phyloP scores from a whole-genome alignment of 2,113 vertebrate species.

The Dromiciops gliroides region DNA sequence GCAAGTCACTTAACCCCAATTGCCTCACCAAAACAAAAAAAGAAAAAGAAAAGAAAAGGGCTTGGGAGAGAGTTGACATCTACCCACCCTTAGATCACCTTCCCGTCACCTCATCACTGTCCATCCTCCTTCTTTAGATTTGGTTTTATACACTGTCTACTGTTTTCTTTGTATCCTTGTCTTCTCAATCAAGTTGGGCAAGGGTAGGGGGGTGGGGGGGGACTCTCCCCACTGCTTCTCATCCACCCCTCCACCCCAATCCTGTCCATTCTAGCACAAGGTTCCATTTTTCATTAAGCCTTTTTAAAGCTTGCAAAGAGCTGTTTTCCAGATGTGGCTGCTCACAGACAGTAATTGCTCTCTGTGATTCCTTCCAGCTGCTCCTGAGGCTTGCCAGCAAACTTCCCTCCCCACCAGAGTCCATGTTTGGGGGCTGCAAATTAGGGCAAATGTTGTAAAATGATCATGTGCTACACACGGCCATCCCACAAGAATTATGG shows the following conservation, averaged over 20 bases:
- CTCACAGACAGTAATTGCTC: conserved; percentile 97
- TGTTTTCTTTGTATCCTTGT: conserved; percentile 70
- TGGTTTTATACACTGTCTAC: conserved; percentile 53
- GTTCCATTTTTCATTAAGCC: conserved; percentile 87
- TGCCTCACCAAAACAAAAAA: too few relatives aligned
- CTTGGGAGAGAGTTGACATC: background rate
- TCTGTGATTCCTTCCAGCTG: conserved; percentile 99
- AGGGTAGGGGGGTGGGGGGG: conserved; percentile 77
- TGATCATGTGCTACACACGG: conserved; percentile 89
- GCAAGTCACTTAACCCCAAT: too few relatives aligned
- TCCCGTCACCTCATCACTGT: conserved; percentile 33
- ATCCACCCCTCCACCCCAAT: conserved; percentile 56
- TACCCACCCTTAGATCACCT: background rate
- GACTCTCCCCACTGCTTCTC: conserved; percentile 58
- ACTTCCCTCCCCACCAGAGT: conserved; percentile 85
- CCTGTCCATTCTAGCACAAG: conserved; percentile 80
- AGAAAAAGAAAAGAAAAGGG: too few relatives aligned
- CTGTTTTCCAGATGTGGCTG: conserved; percentile 95
- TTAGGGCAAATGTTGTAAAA: conserved; percentile 91
- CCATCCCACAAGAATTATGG: conserved; percentile 88
- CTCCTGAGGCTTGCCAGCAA: conserved; percentile 89
- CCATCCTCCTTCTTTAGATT: conserved; percentile 64
- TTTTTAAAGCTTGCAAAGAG: conserved; percentile 88
- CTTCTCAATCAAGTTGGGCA: conserved; percentile 73
- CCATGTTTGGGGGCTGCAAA: conserved; percentile 89